Conservation (phyloP, 2,888 invertebrate genomes). For the Capitulum mitella region DNA sequence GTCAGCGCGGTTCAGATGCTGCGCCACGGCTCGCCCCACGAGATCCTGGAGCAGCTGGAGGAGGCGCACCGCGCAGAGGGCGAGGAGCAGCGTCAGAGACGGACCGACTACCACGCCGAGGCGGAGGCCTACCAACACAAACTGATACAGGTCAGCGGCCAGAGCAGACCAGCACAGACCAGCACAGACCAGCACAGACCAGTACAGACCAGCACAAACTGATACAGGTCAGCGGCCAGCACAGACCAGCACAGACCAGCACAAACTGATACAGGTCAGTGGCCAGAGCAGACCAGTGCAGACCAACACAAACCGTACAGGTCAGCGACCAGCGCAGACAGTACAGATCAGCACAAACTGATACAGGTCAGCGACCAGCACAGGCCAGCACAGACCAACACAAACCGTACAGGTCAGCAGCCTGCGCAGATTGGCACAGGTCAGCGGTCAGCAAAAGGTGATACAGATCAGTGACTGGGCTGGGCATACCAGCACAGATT, state of each 20-base stretch:
- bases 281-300: no score
- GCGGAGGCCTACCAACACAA: slow-evolving; percentile 74
- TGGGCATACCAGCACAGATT: no score
- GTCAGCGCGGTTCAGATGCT: slow-evolving; percentile 82
- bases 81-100: not conserved
- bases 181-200: no score
- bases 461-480: slow-evolving; percentile 11
- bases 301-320: no score
- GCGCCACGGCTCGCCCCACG: slow-evolving; percentile 43
- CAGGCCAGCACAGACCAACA: no score
- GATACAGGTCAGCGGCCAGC: no score
- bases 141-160: slow-evolving; percentile 61
- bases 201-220: no score
- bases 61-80: not conserved
- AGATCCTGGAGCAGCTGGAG: slow-evolving; percentile 19
- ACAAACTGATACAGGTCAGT: slow-evolving; percentile 14
- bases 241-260: no score
- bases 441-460: not conserved
- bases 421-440: no score
- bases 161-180: no score
- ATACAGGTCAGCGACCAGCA: slow-evolving; percentile 60
- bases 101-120: slow-evolving; percentile 53
- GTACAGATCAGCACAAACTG: slow-evolving; percentile 75
- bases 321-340: no score
- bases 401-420: no score